Evolutionary conservation across 2,888 invertebrate genomes (phyloP).

Genomic region (Anodontia alba): DNA sequence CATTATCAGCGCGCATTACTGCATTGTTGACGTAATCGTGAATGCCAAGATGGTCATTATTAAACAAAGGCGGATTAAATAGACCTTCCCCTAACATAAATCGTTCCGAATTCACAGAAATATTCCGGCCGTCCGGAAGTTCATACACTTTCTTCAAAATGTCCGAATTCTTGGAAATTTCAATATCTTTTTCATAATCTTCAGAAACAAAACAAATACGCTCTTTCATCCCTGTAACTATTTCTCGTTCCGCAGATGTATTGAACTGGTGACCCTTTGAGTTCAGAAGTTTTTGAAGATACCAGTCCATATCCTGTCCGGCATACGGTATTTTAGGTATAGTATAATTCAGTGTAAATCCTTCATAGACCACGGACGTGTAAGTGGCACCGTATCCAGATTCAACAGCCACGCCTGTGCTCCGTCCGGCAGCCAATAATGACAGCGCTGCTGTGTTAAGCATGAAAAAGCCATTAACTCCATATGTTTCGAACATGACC

Average conservation of each 20-base stretch:
- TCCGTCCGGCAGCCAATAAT: conserved; percentile 13
- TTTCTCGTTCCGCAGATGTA: background rate
- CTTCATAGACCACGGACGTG: too few species aligned
- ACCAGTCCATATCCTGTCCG: background rate
- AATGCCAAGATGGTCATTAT: background rate
- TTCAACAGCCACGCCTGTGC: conserved; percentile 32
- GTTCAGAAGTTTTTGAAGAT: background rate
- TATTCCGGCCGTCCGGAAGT: background rate
- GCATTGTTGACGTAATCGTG: background rate
- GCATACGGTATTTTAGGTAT: background rate
- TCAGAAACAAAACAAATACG: background rate
- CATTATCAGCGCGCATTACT: background rate
- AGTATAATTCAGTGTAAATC: too few species aligned
- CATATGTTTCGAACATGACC: conserved; percentile 39
- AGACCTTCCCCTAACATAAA: background rate
- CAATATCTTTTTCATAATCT: background rate
- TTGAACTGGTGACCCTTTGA: background rate
- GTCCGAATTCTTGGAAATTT: background rate
- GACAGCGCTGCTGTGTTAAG: conserved; percentile 26
- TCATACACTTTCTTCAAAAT: background rate
- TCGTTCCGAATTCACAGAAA: background rate
- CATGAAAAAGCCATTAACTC: conserved; percentile 14
- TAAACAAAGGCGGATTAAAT: background rate
- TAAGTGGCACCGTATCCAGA: conserved; percentile 26
- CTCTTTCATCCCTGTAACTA: background rate